These are phyloP conservation scores for Progne subis DNA, from an alignment of 2,113 vertebrate species.

Conservation along the genomic window DNA sequence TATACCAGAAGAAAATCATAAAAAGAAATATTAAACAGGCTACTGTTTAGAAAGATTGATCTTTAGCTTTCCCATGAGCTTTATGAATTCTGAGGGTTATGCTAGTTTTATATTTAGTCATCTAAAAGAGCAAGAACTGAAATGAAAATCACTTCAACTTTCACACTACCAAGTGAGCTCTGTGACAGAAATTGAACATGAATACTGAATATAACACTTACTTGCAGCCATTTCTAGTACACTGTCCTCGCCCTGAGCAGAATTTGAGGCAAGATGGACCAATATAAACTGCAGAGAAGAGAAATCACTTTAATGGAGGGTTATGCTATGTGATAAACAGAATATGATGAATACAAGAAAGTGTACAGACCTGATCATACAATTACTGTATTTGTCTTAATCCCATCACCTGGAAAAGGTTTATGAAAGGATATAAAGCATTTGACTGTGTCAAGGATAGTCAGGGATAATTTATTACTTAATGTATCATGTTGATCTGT, in stretches of 20 bases:
- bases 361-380: neutral
- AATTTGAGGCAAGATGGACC: conserved; percentile 95
- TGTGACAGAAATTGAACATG: neutral
- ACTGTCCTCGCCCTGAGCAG: conserved; percentile 96
- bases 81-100: neutral
- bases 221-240: conserved; percentile 95
- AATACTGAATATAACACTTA: conserved; percentile 72
- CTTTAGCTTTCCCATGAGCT: neutral
- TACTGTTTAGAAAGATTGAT: conserved; percentile 28
- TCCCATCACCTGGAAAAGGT: neutral
- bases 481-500: neutral
- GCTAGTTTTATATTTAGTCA: neutral
- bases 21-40: neutral
- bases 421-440: neutral
- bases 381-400: neutral
- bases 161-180: neutral
- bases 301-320: neutral
- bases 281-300: conserved; percentile 87
- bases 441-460: neutral
- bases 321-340: neutral
- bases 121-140: neutral
- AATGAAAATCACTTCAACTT: conserved; percentile 23
- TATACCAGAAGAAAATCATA: neutral
- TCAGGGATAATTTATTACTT: neutral
- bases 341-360: neutral